A percentile compares a stretch with the other conserved stretches of the same genome.
Evolutionary conservation across 2,113 vertebrate species (phyloP).

Genomic region (Gorsachius goisagi): DNA sequence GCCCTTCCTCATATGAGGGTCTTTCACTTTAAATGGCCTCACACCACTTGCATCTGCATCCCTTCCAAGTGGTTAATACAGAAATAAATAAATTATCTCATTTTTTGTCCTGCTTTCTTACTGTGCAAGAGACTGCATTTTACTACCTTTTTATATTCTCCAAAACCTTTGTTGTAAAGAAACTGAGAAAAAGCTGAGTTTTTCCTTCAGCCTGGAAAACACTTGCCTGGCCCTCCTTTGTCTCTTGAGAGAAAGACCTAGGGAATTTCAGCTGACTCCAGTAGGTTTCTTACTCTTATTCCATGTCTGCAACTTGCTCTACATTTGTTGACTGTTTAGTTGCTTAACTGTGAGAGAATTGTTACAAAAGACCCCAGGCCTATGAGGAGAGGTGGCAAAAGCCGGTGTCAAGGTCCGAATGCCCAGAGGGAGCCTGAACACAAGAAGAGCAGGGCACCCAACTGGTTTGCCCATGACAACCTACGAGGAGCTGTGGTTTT

Average conservation of each 20-base stretch:
- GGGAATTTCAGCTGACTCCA: neutral
- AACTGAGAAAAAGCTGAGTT: neutral
- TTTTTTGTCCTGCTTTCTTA: neutral
- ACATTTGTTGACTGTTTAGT: neutral
- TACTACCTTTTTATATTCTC: neutral
- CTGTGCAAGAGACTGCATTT: neutral
- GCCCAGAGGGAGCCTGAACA: neutral
- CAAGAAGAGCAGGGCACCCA: neutral
- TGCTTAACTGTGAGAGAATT: neutral
- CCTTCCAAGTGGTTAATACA: neutral
- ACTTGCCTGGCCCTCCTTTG: accelerated
- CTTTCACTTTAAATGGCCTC: neutral
- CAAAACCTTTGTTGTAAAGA: neutral
- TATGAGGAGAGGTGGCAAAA: neutral
- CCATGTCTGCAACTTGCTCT: neutral
- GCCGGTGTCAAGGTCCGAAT: accelerated
- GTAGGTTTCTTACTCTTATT: neutral
- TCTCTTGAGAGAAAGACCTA: neutral
- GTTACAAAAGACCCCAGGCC: accelerated
- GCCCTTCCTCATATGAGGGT: neutral
- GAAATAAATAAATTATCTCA: neutral
- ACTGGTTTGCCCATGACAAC: accelerated
- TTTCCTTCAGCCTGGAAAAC: neutral
- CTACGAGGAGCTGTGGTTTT: neutral
- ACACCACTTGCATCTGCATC: neutral